Conservation (phyloP, 1,140 invertebrate species). For the Kradibia gibbosae region DNA sequence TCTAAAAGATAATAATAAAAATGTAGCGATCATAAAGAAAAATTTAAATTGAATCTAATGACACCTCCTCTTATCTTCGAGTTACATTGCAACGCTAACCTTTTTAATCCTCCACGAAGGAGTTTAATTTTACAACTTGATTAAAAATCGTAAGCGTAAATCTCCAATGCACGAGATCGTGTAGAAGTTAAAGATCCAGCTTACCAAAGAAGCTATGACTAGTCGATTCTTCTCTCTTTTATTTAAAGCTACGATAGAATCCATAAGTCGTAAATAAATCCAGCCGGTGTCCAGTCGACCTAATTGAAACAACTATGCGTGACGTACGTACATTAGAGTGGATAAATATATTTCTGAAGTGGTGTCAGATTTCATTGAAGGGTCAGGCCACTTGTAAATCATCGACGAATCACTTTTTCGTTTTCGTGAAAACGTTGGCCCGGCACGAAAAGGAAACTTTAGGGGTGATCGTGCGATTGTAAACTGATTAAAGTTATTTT, state of each 20-base stretch:
- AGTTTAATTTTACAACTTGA: conserved; percentile 10
- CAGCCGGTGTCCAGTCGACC: no score
- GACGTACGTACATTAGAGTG: no score
- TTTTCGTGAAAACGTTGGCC: no score
- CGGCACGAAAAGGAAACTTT: no score
- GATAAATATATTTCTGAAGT: no score
- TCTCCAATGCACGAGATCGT: conserved; percentile 45
- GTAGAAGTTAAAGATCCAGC: conserved; percentile 48
- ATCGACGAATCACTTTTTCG: no score
- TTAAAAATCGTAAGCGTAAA: conserved; percentile 40
- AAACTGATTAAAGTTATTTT: no score
- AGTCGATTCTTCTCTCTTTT: conserved; percentile 52
- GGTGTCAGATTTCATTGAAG: no score
- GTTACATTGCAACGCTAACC: neutral
- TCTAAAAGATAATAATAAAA: conserved; percentile 4
- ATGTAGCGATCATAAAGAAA: neutral
- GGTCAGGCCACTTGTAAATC: no score
- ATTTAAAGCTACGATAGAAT: neutral
- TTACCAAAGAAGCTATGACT: conserved; percentile 60
- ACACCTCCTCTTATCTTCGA: neutral
- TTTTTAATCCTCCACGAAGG: conserved; percentile 4
- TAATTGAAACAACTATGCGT: no score
- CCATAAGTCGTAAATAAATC: neutral
- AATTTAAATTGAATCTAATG: conserved; percentile 3
- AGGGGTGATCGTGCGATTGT: no score